These are phyloP conservation scores for Rhabdornis inornatus DNA, from an alignment of 2,113 vertebrate species.

Conservation along the genomic window DNA sequence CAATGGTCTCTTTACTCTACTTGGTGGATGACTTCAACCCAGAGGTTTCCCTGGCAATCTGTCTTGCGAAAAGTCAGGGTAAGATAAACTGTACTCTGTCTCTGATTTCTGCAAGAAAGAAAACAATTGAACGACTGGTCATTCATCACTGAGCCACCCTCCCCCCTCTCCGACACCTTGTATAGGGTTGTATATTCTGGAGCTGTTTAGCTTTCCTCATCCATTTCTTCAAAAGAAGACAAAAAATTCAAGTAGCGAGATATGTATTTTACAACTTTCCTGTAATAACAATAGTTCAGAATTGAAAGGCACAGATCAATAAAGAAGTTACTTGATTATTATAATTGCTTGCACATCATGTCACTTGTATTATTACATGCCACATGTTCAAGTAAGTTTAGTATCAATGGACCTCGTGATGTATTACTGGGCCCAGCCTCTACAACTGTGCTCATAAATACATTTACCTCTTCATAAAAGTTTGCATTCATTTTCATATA, in stretches of 20 bases:
- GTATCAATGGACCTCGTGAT: neutral
- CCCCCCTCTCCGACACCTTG: conserved; percentile 65
- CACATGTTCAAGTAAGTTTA: neutral
- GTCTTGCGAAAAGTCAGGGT: conserved; percentile 77
- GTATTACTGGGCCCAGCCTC: neutral
- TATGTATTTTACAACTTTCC: neutral
- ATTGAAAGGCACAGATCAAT: neutral
- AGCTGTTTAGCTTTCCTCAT: conserved; percentile 32
- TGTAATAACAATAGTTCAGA: neutral
- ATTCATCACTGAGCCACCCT: conserved; percentile 71
- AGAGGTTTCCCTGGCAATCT: conserved; percentile 70
- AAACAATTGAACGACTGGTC: conserved; percentile 77
- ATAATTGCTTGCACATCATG: neutral
- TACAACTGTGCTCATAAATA: neutral
- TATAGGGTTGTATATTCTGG: conserved; percentile 52
- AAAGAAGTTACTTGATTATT: neutral
- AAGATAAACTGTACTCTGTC: conserved; percentile 79
- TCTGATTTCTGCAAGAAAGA: conserved; percentile 79
- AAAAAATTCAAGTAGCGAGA: neutral
- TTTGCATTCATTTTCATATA: neutral
- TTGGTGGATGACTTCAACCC: conserved; percentile 70
- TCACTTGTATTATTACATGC: neutral
- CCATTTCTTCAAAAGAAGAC: conserved; percentile 47
- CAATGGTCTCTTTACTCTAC: conserved; percentile 9
- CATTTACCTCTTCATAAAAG: neutral